These are phyloP conservation scores for Tiliqua scincoides DNA, from an alignment of 2,113 vertebrate species.

Conservation along the genomic window DNA sequence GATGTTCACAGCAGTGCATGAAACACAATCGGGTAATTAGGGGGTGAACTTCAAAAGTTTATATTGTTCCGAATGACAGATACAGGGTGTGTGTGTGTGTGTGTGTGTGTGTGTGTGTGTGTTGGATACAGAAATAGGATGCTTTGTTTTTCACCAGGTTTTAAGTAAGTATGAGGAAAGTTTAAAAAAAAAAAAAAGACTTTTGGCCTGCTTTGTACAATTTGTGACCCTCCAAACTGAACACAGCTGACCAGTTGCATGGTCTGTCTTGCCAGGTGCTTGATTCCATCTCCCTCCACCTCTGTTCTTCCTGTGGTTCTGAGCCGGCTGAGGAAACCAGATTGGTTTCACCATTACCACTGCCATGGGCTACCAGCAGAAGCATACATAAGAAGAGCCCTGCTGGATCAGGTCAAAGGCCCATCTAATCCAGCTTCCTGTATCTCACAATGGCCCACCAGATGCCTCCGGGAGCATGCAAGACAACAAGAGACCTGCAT, in stretches of 20 bases:
- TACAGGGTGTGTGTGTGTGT: neutral
- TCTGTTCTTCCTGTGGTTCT: neutral
- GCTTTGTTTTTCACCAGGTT: neutral
- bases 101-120: neutral
- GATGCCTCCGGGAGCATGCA: too few species aligned
- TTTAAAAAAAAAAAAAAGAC: neutral
- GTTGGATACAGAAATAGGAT: neutral
- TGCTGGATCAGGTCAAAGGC: neutral
- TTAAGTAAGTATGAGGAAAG: neutral
- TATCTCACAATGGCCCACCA: neutral
- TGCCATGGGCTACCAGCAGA: neutral
- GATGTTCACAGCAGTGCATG: neutral
- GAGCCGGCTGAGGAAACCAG: neutral
- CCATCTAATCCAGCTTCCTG: neutral
- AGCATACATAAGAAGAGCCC: neutral
- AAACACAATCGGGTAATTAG: neutral
- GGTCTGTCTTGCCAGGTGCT: neutral
- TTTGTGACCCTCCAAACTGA: neutral
- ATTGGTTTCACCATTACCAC: neutral
- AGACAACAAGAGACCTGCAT: too few species aligned
- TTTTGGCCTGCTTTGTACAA: neutral
- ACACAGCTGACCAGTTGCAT: too few species aligned
- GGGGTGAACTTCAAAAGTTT: slow-evolving; percentile 23
- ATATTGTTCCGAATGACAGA: neutral
- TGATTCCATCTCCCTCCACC: neutral